Evolutionary conservation across 1,140 invertebrate genomes (phyloP), one percentile per base, ranked within the genome.

Genomic region (Tetranychus cinnabarinus): DNA sequence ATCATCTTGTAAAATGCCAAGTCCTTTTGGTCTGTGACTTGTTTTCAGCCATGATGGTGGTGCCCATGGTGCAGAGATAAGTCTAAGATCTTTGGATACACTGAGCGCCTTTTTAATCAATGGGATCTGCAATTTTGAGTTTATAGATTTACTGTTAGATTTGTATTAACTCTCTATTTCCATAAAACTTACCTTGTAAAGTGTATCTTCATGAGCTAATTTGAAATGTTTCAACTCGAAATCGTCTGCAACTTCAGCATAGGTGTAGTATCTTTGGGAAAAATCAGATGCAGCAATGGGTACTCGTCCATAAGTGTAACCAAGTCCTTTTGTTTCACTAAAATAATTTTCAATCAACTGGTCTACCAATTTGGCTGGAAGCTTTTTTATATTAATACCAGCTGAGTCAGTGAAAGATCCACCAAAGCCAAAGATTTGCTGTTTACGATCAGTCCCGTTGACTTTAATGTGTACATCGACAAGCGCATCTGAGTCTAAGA

Each of bases 11-110:
- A 63, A 50, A 23, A 23, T 31, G 23, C 62, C 62, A n/a, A 52
- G 50, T 33, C 60, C 54, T 39, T n/a, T 13, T 15, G 56, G 15
- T 2, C 39, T 12, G 23, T 82, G 74, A 66, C 84, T 87, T 0
- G 80, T 83, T 73, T 95, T 96, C 89, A 95, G 95, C 89, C 89
- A 96, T 6, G 75, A 71, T 0, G 91, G 91, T 0, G 89, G 78
- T 59, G 82, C 82, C 90, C 90, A 96, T 0, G 84, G 77, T 10
- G 81, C 78, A 0, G 77, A 79, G 61, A 89, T 73, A 1, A 88
- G 71, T 60, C 75, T 66, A 67, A 80, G 64, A 55, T 71, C 65
- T 52, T 72, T 65, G 56, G 68, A 73, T 37, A 79, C 56, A 13
- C 67, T 62, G 54, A 69, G 65, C 10, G 80, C 81, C 63, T 70